Conservation (phyloP, 2,797 vertebrate genomes). For the Cheirogaleus major region DNA sequence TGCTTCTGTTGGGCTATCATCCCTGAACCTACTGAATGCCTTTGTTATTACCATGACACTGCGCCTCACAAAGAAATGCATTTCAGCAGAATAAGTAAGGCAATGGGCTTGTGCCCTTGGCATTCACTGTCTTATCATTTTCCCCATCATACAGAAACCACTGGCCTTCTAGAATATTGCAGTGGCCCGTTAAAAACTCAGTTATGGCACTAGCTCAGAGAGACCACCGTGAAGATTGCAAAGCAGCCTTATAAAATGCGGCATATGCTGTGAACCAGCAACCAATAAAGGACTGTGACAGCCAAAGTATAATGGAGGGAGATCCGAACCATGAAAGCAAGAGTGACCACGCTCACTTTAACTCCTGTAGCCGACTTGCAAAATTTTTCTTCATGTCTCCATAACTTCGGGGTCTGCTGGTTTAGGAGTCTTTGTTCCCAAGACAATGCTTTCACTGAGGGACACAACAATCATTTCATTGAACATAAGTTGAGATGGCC, state of each 20-base stretch:
- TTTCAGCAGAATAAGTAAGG: background rate
- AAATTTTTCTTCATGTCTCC: background rate
- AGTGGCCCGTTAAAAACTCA: background rate
- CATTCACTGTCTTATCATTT: background rate
- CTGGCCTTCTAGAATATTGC: conserved; percentile 1
- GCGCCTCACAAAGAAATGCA: conserved; percentile 21
- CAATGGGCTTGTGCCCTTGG: background rate
- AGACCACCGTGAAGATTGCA: background rate
- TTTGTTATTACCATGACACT: background rate
- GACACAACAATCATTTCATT: background rate
- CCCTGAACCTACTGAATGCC: background rate
- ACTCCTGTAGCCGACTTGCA: background rate
- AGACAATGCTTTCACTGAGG: background rate
- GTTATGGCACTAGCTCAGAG: background rate
- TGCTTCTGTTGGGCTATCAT: background rate
- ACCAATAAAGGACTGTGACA: background rate
- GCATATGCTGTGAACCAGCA: background rate
- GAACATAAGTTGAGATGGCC: background rate
- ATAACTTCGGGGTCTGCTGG: background rate
- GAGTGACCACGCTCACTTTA: background rate
- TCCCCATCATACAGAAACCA: background rate
- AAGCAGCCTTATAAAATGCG: background rate
- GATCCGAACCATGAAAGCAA: background rate
- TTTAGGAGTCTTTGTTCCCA: background rate
- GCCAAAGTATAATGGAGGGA: background rate